phyloP scores from a whole-genome alignment of 1,140 invertebrate genomes.

The Papilio dardanus region DNA sequence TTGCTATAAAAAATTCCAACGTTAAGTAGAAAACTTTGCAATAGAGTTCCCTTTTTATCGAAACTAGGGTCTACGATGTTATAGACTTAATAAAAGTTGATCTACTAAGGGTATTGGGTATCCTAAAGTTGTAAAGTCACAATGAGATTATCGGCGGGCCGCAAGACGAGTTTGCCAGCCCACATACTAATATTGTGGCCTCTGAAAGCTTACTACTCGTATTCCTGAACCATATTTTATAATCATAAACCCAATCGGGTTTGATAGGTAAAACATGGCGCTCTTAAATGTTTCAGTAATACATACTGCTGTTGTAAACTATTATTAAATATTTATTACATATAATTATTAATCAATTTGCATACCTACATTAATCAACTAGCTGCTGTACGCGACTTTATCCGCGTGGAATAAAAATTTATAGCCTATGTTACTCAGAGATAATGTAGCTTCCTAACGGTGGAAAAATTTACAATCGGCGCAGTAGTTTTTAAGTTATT shows the following conservation, averaged over 20 bases:
- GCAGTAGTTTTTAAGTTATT: too few species aligned
- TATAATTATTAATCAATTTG: neutral
- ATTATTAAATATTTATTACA: neutral
- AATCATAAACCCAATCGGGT: too few species aligned
- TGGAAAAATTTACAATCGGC: too few species aligned
- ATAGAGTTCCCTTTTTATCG: neutral
- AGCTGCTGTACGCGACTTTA: too few species aligned
- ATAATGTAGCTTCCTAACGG: too few species aligned
- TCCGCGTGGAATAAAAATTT: too few species aligned
- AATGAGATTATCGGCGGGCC: conserved; percentile 14
- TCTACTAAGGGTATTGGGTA: conserved; percentile 17
- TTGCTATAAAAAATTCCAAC: conserved; percentile 1
- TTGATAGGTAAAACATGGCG: conserved; percentile 11
- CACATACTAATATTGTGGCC: conserved; percentile 5
- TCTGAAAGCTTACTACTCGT: neutral
- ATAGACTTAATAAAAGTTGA: conserved; percentile 20
- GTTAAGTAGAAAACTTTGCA: neutral
- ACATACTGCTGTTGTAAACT: neutral
- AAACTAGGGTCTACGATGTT: neutral
- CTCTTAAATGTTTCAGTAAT: neutral
- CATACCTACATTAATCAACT: too few species aligned
- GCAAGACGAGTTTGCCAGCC: neutral
- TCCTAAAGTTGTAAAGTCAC: conserved; percentile 20
- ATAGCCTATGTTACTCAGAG: too few species aligned
- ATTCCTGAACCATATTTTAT: conserved; percentile 13